Evolutionary conservation across 2,113 vertebrate species (phyloP).

Genomic region (Platycercus adscitus): DNA sequence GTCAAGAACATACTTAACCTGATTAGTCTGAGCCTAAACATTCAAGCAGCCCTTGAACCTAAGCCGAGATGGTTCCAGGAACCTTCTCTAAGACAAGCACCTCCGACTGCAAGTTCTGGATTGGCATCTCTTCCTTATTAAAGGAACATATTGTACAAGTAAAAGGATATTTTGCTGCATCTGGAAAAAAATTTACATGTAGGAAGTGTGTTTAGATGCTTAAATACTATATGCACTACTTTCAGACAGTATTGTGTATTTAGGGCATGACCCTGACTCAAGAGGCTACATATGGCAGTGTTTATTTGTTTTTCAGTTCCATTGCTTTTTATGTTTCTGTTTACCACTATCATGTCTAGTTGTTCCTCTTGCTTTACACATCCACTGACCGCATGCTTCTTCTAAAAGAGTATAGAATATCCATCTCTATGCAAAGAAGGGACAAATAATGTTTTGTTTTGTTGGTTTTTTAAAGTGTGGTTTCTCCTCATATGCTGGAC

Average conservation of each 20-base stretch:
- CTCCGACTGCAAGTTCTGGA: not conserved
- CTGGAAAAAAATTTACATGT: not conserved
- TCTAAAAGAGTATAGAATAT: not conserved
- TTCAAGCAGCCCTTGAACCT: constrained; percentile 28
- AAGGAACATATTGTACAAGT: not conserved
- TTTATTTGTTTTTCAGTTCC: not conserved
- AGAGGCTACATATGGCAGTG: not conserved
- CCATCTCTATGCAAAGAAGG: not conserved
- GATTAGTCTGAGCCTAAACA: constrained; percentile 30
- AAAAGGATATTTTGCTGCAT: not conserved
- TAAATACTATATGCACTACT: not conserved
- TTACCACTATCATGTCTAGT: not conserved
- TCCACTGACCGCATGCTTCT: not conserved
- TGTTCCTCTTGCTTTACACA: not conserved
- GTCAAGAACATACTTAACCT: constrained; percentile 10
- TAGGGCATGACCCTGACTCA: not conserved
- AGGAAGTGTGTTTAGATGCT: not conserved
- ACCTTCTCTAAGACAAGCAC: not conserved
- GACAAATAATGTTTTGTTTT: not conserved
- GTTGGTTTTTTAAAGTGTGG: not conserved
- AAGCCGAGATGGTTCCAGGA: not conserved
- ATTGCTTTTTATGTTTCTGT: not conserved
- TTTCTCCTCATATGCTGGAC: constrained; percentile 12
- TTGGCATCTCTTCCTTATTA: not conserved
- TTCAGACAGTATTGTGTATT: not conserved